Percentiles rank a stretch among this genome's conserved stretches.
Evolutionary conservation across 2,113 vertebrate species (phyloP).

Genomic region (Shinisaurus crocodilurus): DNA sequence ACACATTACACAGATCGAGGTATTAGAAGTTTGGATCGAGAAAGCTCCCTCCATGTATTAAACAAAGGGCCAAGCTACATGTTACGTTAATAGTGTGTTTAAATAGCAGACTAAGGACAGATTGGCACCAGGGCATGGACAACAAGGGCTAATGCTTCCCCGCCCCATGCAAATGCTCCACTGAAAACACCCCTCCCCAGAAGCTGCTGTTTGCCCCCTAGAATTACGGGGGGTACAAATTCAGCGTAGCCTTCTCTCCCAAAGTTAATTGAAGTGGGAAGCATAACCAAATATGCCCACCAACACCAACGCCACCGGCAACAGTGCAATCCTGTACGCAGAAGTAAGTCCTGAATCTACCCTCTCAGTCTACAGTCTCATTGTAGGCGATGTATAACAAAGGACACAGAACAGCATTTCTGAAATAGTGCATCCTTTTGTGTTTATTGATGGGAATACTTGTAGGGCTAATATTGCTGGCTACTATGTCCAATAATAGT

Average conservation of each 20-base stretch:
- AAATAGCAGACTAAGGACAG: neutral
- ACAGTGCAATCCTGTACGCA: too few species aligned
- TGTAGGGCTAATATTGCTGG: neutral
- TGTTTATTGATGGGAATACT: neutral
- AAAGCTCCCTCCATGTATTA: neutral
- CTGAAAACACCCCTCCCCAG: too few species aligned
- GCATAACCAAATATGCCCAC: neutral
- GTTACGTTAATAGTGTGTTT: neutral
- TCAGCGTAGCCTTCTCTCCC: neutral
- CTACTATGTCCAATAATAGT: neutral
- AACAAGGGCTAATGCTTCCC: too few species aligned
- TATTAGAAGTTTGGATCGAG: neutral
- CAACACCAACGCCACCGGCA: too few species aligned
- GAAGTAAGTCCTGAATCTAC: too few species aligned
- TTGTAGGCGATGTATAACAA: too few species aligned
- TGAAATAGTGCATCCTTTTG: neutral
- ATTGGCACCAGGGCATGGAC: too few species aligned
- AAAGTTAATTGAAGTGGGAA: neutral
- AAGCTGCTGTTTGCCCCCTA: too few species aligned
- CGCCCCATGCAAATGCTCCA: too few species aligned
- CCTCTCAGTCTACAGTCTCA: neutral
- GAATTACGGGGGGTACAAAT: neutral
- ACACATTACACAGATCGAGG: neutral
- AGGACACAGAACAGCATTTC: neutral
- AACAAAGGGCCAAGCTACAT: neutral